phyloP scores from a whole-genome alignment of 2,888 invertebrate species.

The Drosophila ustulata region DNA sequence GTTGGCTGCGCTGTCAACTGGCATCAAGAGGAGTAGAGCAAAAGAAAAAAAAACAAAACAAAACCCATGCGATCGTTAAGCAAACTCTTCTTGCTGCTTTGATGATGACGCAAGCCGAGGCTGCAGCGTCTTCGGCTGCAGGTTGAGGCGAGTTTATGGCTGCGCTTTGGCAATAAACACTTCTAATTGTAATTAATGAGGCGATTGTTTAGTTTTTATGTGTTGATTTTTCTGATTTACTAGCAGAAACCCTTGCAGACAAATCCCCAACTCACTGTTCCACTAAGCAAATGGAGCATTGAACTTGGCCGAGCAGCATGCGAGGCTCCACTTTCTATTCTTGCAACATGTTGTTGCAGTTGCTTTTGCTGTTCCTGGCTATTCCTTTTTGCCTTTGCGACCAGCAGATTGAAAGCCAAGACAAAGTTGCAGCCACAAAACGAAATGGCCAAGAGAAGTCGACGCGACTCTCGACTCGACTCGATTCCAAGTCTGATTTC shows the following conservation, averaged over 20 bases:
- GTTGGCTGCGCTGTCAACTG: slow-evolving; percentile 57
- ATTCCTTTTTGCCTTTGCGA: not conserved
- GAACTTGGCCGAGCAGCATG: slow-evolving; percentile 39
- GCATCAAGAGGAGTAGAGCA: slow-evolving; percentile 31
- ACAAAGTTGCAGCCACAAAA: slow-evolving; percentile 50
- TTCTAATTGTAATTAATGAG: slow-evolving; percentile 82
- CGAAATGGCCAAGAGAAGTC: slow-evolving; percentile 53
- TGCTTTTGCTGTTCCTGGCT: slow-evolving; percentile 5
- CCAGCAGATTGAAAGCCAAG: slow-evolving; percentile 48
- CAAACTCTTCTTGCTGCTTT: slow-evolving; percentile 47
- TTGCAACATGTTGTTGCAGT: slow-evolving; percentile 17
- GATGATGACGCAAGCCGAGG: slow-evolving; percentile 74
- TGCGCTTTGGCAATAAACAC: slow-evolving; percentile 76
- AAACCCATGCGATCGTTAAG: slow-evolving; percentile 65
- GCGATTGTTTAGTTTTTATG: slow-evolving; percentile 78
- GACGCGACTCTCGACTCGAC: not conserved
- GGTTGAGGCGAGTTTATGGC: slow-evolving; percentile 60
- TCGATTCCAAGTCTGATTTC: slow-evolving; percentile 1
- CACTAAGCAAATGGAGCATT: slow-evolving; percentile 63
- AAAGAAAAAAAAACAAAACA: not conserved
- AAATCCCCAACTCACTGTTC: slow-evolving; percentile 22
- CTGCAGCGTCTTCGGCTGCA: slow-evolving; percentile 5
- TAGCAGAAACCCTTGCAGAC: slow-evolving; percentile 38
- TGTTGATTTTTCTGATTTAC: slow-evolving; percentile 71
- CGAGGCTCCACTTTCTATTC: slow-evolving; percentile 22